These are phyloP conservation scores for Tympanuchus pallidicinctus DNA, from an alignment of 2,113 vertebrate species.

Conservation along the genomic window DNA sequence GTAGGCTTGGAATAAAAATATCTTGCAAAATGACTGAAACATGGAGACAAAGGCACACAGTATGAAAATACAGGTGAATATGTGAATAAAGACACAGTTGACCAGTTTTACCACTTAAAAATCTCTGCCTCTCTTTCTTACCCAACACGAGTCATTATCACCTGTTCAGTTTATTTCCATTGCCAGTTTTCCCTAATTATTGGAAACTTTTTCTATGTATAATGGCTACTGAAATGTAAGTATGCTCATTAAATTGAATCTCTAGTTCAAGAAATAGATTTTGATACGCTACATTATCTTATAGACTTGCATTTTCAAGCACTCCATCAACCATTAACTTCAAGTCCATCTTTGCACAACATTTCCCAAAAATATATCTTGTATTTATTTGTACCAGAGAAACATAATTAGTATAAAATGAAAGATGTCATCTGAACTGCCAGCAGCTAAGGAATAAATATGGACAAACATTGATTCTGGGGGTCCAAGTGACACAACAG, in stretches of 20 bases:
- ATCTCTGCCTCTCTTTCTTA: constrained; percentile 1
- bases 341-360: constrained; percentile 15
- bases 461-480: background rate
- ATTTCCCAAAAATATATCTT: constrained; percentile 44
- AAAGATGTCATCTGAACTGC: background rate
- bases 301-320: constrained; percentile 51
- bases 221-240: constrained; percentile 73
- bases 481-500: background rate
- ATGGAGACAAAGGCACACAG: background rate
- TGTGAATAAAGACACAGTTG: constrained; percentile 34
- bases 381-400: background rate
- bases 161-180: constrained; percentile 75
- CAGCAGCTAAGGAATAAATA: background rate
- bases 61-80: constrained; percentile 25
- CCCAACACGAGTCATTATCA: constrained; percentile 39
- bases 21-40: constrained; percentile 15
- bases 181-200: constrained; percentile 81
- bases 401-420: constrained; percentile 43
- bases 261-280: constrained; percentile 67
- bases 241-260: constrained; percentile 69
- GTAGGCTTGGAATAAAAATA: background rate
- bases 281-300: constrained; percentile 45
- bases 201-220: constrained; percentile 63
- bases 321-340: constrained; percentile 46
- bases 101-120: constrained; percentile 57